Evolutionary conservation across 2,888 invertebrate species (phyloP), one percentile per base, ranked within the genome.

Genomic region (Zootermopsis nevadensis): DNA sequence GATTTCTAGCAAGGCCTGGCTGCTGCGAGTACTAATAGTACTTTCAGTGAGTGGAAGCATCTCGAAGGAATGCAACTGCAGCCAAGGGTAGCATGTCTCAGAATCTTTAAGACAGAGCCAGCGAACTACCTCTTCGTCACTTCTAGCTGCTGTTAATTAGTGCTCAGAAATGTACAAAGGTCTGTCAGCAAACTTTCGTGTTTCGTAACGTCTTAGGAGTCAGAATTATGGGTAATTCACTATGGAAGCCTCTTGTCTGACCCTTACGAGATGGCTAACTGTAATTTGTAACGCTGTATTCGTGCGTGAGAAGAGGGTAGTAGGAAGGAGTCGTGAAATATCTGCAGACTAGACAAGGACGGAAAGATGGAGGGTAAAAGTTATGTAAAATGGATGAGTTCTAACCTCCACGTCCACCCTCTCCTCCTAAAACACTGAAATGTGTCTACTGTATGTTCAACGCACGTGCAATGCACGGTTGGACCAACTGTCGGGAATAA

Each of bases 341-440:
- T 84, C 83, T 76, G 83, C 67, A 72, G 82, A 84, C 80, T 80
- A 82, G 83, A 77, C 77, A 81, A 55, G 33, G 81, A 60, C 42
- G 80, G 55, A 82, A 55, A 42, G 72, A 53, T 69, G 55, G 82
- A 53, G 74, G 82, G 82, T 82, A 77, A 81, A 83, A 81, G 74
- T 82, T 82, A 81, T 84, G 81, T 83, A 84, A 84, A 83, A 84
- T 84, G 83, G 83, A 84, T 84, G 83, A 83, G 74, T 77, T 82
- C 66, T 35, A 53, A 30, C 77, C 77, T 77, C 53, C n/a, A 38
- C 22, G 1, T 42, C 33, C 69, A 31, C 69, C 69, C 31, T n/a
- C 15, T 48, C 27, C 24, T 69, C 22, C 6, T n/a, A n/a, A n/a
- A n/a, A n/a, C n/a, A n/a, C n/a, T n/a, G n/a, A n/a, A n/a, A n/a